Evolutionary conservation across 1,140 invertebrate species (phyloP).

Genomic region (Drosophila pseudoananassae): DNA sequence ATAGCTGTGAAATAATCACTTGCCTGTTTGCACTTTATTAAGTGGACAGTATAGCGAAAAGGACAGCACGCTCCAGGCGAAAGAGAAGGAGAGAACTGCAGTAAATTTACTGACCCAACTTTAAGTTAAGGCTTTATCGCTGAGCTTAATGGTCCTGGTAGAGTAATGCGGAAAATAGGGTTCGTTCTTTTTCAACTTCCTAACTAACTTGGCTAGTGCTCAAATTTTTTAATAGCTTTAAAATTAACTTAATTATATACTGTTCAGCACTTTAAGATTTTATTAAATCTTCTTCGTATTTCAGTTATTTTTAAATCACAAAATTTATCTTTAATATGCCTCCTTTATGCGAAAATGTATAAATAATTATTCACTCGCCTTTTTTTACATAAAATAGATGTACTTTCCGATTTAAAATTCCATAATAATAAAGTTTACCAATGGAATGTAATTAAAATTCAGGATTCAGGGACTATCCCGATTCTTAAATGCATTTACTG

Average conservation of each 20-base stretch:
- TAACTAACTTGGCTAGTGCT: not conserved
- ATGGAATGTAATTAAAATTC: constrained; percentile 24
- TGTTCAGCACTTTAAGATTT: no score
- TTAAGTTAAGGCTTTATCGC: constrained; percentile 32
- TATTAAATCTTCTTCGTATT: no score
- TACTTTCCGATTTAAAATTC: not conserved
- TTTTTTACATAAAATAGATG: not conserved
- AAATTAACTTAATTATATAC: not conserved
- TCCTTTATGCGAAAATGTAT: no score
- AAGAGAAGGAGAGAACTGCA: not conserved
- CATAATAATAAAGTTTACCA: no score
- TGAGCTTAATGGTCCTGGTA: constrained; percentile 1
- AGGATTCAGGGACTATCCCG: not conserved
- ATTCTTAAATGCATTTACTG: constrained; percentile 13
- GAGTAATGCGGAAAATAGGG: constrained; percentile 9
- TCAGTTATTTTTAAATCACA: no score
- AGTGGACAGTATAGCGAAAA: constrained; percentile 34
- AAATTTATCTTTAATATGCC: no score
- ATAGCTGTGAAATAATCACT: constrained; percentile 81
- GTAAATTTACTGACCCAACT: constrained; percentile 40
- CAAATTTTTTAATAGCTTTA: not conserved
- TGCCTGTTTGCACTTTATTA: constrained; percentile 80
- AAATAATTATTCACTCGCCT: no score
- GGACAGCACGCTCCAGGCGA: constrained; percentile 13
- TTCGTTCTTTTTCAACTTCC: not conserved